A percentile compares a stretch with the other conserved stretches of the same genome.
These are phyloP conservation scores for Ochotona curzoniae DNA, from an alignment of 2,113 vertebrate species.

Conservation along the genomic window DNA sequence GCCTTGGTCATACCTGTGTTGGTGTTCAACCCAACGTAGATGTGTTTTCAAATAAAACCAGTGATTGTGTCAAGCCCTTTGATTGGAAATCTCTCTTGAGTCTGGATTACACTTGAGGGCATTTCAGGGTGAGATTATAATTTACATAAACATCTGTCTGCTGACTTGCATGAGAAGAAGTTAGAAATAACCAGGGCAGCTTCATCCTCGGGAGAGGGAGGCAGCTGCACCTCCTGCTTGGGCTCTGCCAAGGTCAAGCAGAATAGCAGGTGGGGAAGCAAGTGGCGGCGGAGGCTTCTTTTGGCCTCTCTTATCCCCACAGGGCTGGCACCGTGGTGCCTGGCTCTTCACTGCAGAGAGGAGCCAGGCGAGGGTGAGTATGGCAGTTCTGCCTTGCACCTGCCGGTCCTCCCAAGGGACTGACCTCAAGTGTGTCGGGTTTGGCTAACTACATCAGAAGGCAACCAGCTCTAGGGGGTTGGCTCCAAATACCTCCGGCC, in stretches of 20 bases:
- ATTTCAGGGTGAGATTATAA: neutral
- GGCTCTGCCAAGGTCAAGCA: neutral
- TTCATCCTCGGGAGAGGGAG: neutral
- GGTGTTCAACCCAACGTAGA: conserved; percentile 58
- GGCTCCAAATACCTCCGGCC: neutral
- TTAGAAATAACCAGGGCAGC: neutral
- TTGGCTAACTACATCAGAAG: neutral
- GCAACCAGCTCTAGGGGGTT: neutral
- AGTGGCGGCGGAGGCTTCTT: too few relatives aligned
- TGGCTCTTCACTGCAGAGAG: neutral
- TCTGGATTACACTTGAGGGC: neutral
- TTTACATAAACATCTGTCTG: neutral
- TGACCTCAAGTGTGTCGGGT: neutral
- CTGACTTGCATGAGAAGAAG: neutral
- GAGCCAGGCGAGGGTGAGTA: neutral
- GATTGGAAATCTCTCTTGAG: neutral
- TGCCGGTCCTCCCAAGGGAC: neutral
- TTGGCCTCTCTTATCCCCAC: neutral
- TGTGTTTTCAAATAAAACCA: conserved; percentile 70
- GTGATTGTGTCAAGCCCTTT: conserved; percentile 19
- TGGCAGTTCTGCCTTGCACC: neutral
- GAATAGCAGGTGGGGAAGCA: neutral
- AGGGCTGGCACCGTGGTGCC: neutral
- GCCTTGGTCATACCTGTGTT: conserved; percentile 60
- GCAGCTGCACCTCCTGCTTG: neutral